A percentile compares a stretch with the other conserved stretches of the same genome.
These are phyloP conservation scores for Chrysina gloriosa DNA, from an alignment of 2,888 invertebrate genomes.

Conservation along the genomic window DNA sequence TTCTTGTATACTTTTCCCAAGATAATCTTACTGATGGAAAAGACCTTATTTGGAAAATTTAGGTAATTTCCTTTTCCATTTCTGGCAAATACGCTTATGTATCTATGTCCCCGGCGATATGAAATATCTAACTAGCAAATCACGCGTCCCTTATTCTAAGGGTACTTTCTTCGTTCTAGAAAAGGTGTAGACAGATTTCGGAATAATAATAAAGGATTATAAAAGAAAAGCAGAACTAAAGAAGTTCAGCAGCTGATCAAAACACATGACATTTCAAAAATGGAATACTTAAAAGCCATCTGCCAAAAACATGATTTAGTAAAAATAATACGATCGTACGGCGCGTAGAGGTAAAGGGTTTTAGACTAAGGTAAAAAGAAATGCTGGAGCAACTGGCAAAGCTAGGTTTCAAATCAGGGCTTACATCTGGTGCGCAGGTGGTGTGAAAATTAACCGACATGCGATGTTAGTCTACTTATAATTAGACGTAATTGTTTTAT, in stretches of 20 bases:
- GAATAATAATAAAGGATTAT: not conserved
- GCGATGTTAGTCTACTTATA: no score
- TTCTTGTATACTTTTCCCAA: no score
- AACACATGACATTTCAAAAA: constrained; percentile 62
- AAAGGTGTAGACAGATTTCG: no score
- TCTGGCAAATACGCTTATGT: no score
- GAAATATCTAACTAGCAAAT: no score
- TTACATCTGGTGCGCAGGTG: constrained; percentile 64
- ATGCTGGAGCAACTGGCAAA: constrained; percentile 61
- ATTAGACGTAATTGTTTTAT: no score
- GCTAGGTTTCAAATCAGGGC: constrained; percentile 61
- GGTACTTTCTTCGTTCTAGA: no score
- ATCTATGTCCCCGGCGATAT: no score
- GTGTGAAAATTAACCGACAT: constrained; percentile 47
- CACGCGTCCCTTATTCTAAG: no score
- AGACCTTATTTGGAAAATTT: no score
- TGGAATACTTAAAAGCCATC: constrained; percentile 60
- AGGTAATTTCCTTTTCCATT: no score
- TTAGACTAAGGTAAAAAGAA: constrained; percentile 56
- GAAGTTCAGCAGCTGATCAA: constrained; percentile 58
- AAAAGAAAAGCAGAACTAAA: not conserved
- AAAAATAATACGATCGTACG: constrained; percentile 58
- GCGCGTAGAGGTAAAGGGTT: constrained; percentile 60
- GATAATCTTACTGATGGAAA: no score
- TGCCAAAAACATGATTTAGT: constrained; percentile 63